phyloP scores from a whole-genome alignment of 2,888 invertebrate genomes.

The Miltochrista miniata region DNA sequence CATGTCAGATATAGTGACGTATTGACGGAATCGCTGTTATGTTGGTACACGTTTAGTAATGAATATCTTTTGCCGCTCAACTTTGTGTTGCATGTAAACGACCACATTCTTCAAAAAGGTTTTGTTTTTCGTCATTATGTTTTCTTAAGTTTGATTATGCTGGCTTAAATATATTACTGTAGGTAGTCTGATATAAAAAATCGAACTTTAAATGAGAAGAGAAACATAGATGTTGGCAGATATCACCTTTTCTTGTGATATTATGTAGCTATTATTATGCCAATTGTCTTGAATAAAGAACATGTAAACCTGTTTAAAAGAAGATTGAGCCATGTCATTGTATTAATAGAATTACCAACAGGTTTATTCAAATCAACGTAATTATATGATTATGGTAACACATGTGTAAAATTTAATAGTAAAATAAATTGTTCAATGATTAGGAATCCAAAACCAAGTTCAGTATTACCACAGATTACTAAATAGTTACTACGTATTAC shows the following conservation, averaged over 20 bases:
- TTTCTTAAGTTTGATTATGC: not conserved
- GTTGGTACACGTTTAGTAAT: conserved; percentile 31
- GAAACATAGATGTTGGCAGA: too few species aligned
- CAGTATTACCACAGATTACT: too few species aligned
- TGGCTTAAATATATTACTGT: too few species aligned
- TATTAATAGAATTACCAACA: conserved; percentile 28
- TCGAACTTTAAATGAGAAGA: too few species aligned
- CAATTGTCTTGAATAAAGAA: too few species aligned
- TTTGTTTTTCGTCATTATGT: not conserved
- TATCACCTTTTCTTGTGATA: too few species aligned
- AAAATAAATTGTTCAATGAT: conserved; percentile 13
- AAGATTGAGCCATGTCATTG: conserved; percentile 23
- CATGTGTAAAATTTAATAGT: conserved; percentile 22
- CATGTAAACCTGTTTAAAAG: conserved; percentile 18
- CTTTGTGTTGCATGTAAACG: conserved; percentile 13
- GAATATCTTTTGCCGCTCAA: conserved; percentile 27
- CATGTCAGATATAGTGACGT: conserved; percentile 52
- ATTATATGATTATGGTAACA: conserved; percentile 28
- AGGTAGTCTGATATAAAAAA: too few species aligned
- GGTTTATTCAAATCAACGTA: conserved; percentile 24
- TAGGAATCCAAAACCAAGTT: conserved; percentile 32
- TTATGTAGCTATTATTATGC: too few species aligned
- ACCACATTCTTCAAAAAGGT: conserved; percentile 14
- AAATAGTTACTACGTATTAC: too few species aligned
- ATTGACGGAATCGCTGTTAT: conserved; percentile 45